These are phyloP conservation scores for Cephus sareptanus DNA, from an alignment of 2,888 invertebrate genomes.

Conservation along the genomic window DNA sequence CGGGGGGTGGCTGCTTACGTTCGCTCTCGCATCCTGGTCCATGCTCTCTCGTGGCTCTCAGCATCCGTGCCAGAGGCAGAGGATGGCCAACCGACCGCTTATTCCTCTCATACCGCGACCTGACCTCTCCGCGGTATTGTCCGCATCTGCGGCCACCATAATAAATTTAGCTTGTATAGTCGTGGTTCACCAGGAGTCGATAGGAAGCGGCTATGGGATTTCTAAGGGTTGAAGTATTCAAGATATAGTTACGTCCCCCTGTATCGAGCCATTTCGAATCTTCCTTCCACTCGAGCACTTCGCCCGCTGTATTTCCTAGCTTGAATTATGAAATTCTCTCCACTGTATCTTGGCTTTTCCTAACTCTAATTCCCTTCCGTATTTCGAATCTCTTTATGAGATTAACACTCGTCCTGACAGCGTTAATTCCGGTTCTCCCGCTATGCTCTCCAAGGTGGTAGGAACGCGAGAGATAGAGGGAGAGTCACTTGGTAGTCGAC, in stretches of 20 bases:
- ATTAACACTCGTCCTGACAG: slow-evolving; percentile 35
- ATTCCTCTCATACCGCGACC: slow-evolving; percentile 14
- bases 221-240: slow-evolving; percentile 17
- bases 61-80: slow-evolving; percentile 22
- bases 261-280: not conserved
- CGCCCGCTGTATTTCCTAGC: not conserved
- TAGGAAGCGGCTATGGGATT: slow-evolving; percentile 8
- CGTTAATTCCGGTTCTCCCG: slow-evolving; percentile 30
- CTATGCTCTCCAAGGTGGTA: slow-evolving; percentile 21
- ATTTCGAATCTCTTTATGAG: slow-evolving; percentile 28
- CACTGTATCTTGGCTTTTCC: not conserved
- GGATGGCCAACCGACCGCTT: not conserved
- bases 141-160: slow-evolving; percentile 33
- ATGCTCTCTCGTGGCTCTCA: slow-evolving; percentile 30
- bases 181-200: not conserved
- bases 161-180: slow-evolving; percentile 8
- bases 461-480: slow-evolving; percentile 34
- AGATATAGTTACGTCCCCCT: not conserved
- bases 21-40: not conserved
- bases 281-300: not conserved
- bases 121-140: slow-evolving; percentile 40
- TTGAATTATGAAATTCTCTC: not conserved
- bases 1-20: not conserved
- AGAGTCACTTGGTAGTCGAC: slow-evolving; percentile 59
- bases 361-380: slow-evolving; percentile 5